Evolutionary conservation across 2,888 invertebrate species (phyloP).

Genomic region (Alsophila aescularia): DNA sequence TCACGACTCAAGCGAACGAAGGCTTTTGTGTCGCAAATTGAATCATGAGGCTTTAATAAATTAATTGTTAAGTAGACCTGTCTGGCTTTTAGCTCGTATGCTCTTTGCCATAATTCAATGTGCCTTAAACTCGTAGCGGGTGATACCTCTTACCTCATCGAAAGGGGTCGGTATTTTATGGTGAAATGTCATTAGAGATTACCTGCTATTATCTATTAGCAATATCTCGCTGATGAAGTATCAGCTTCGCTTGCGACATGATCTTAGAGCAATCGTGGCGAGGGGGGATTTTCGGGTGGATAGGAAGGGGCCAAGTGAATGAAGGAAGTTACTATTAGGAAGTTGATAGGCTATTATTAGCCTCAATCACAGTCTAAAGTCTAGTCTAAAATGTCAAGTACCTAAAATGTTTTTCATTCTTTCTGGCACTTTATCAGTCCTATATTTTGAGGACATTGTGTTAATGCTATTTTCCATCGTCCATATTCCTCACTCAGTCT

Average conservation of each 20-base stretch:
- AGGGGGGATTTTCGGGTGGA: neutral
- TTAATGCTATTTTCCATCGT: too few relatives aligned
- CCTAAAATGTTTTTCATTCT: too few relatives aligned
- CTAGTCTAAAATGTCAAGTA: too few relatives aligned
- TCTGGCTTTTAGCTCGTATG: slow-evolving; percentile 51
- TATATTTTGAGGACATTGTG: too few relatives aligned
- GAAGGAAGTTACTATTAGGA: too few relatives aligned
- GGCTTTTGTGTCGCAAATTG: slow-evolving; percentile 65
- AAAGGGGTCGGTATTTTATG: neutral
- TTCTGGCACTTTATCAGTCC: too few relatives aligned
- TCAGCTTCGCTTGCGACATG: too few relatives aligned
- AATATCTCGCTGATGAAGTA: neutral
- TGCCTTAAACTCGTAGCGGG: slow-evolving; percentile 49
- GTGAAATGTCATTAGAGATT: neutral
- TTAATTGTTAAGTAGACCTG: slow-evolving; percentile 64
- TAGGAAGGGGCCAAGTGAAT: too few relatives aligned
- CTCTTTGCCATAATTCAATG: slow-evolving; percentile 56
- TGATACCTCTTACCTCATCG: slow-evolving; percentile 5
- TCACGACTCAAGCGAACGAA: slow-evolving; percentile 41
- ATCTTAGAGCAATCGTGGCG: too few relatives aligned
- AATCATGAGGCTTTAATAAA: slow-evolving; percentile 67
- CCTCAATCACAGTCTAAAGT: too few relatives aligned
- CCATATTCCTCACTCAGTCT: too few relatives aligned
- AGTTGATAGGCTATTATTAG: too few relatives aligned
- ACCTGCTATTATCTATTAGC: neutral